Conservation (phyloP, 1,140 invertebrate species). For the Macrosteles quadrilineatus region DNA sequence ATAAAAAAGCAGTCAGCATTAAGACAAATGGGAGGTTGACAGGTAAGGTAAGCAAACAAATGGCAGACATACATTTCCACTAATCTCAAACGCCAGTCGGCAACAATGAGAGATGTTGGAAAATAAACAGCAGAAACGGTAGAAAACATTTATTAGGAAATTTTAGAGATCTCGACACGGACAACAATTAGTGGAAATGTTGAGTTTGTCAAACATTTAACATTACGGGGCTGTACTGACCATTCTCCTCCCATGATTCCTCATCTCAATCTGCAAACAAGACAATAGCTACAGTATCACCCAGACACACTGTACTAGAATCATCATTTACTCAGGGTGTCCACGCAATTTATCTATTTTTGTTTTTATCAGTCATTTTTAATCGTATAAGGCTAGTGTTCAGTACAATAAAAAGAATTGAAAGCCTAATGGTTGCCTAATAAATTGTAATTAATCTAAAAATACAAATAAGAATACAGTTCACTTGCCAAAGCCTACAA, state of each 20-base stretch:
- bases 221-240: slow-evolving; percentile 47
- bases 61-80: slow-evolving; percentile 6
- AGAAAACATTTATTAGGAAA: too few species aligned
- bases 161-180: background rate
- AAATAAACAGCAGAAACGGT: too few species aligned
- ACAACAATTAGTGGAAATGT: slow-evolving; percentile 17
- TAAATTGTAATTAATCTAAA: too few species aligned
- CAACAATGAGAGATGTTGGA: too few species aligned
- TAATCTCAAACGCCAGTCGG: background rate
- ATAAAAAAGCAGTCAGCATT: slow-evolving; percentile 20
- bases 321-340: background rate
- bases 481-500: too few species aligned
- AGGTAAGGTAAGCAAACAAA: background rate
- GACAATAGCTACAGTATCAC: slow-evolving; percentile 49
- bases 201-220: slow-evolving; percentile 11
- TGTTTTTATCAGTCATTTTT: too few species aligned
- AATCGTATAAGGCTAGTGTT: too few species aligned
- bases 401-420: too few species aligned
- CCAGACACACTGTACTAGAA: slow-evolving; percentile 47
- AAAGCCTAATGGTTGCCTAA: too few species aligned
- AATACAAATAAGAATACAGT: too few species aligned
- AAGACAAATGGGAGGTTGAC: background rate
- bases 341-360: too few species aligned
- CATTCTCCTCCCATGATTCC: slow-evolving; percentile 52
- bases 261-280: slow-evolving; percentile 52